phyloP scores from a whole-genome alignment of 2,113 vertebrate genomes.

The Peromyscus californicus region DNA sequence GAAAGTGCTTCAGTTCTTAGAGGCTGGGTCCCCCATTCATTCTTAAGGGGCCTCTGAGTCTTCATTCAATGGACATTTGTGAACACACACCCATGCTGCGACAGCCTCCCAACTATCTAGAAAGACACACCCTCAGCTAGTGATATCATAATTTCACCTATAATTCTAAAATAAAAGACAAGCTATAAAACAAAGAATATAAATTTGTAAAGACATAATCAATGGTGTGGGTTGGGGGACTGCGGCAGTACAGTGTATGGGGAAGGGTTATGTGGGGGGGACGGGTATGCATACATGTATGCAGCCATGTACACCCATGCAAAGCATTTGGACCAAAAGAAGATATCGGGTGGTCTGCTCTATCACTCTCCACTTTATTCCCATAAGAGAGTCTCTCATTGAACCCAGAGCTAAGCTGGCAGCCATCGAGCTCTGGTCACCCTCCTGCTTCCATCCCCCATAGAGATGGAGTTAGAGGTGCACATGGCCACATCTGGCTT shows the following conservation, averaged over 20 bases:
- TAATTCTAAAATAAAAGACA: not conserved
- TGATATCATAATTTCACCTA: not conserved
- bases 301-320: not conserved
- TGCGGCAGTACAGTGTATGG: not conserved
- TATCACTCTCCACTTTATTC: not conserved
- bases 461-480: not conserved
- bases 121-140: not conserved
- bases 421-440: not conserved
- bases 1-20: no score
- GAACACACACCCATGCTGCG: no score
- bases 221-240: not conserved
- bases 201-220: not conserved
- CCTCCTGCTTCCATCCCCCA: not conserved
- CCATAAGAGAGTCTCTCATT: no score
- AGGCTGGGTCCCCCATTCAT: no score
- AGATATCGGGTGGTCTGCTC: not conserved
- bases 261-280: no score
- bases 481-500: not conserved
- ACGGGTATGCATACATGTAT: no score
- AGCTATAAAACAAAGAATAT: not conserved
- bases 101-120: not conserved
- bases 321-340: not conserved
- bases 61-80: no score
- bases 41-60: no score
- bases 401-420: not conserved